A percentile compares a stretch with the other conserved stretches of the same genome.
Conservation (phyloP, 1,140 invertebrate species). For the Orchestia grillus region DNA sequence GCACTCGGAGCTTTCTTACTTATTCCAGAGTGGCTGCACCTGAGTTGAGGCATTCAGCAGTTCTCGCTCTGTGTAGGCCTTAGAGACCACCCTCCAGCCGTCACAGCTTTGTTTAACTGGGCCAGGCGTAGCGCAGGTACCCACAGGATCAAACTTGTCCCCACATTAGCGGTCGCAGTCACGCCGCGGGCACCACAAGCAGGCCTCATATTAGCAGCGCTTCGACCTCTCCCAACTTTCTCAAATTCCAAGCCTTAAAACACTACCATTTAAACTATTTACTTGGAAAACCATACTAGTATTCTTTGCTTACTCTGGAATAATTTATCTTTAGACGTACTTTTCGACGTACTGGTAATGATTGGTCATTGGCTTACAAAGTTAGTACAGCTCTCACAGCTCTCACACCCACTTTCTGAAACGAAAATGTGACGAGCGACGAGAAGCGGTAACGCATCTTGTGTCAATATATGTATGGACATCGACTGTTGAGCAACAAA, state of each 20-base stretch:
- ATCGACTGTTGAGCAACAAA: background rate
- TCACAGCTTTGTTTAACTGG: constrained; percentile 10
- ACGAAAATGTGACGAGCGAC: too few species aligned
- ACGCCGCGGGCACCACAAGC: background rate
- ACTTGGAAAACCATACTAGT: background rate
- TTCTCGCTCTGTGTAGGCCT: background rate
- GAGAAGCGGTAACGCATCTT: too few species aligned
- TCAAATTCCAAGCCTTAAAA: background rate
- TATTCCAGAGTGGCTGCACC: background rate
- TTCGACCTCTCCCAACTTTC: background rate
- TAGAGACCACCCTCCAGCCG: background rate
- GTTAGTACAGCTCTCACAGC: too few species aligned
- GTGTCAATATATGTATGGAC: too few species aligned
- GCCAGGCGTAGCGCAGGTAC: background rate
- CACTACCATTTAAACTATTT: background rate
- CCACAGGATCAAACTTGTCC: constrained; percentile 35
- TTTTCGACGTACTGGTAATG: too few species aligned
- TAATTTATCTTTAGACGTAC: too few species aligned
- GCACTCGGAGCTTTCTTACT: background rate
- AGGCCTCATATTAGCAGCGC: background rate
- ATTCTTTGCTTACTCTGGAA: too few species aligned
- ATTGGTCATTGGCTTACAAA: too few species aligned
- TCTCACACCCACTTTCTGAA: too few species aligned
- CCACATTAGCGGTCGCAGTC: background rate
- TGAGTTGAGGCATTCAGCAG: background rate